phyloP scores from a whole-genome alignment of 2,888 invertebrate species.

The Mycalesis mineus region DNA sequence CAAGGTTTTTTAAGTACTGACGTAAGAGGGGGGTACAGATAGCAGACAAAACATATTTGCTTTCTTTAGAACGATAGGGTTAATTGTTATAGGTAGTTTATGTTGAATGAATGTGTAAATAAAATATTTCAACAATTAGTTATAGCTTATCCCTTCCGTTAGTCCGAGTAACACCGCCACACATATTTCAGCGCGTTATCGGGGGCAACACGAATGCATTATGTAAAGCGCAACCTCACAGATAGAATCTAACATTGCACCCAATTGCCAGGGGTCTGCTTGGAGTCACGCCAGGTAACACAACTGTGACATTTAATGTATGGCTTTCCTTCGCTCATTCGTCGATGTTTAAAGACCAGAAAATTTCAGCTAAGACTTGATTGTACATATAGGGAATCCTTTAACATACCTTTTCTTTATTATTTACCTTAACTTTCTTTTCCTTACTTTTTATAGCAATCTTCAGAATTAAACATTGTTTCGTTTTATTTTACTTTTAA shows the following conservation, averaged over 20 bases:
- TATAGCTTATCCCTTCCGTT: not conserved
- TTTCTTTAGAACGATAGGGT: too few species aligned
- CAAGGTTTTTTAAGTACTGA: too few species aligned
- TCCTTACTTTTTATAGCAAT: too few species aligned
- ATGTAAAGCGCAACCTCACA: slow-evolving; percentile 42
- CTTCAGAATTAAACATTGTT: too few species aligned
- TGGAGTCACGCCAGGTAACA: slow-evolving; percentile 37
- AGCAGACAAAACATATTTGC: too few species aligned
- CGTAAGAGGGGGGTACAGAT: too few species aligned
- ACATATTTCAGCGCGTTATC: slow-evolving; percentile 47
- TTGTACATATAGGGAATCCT: too few species aligned
- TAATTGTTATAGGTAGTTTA: too few species aligned
- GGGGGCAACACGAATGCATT: slow-evolving; percentile 42
- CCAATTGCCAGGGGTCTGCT: slow-evolving; percentile 33
- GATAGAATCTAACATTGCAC: slow-evolving; percentile 44
- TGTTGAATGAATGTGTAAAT: too few species aligned
- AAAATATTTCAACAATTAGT: not conserved
- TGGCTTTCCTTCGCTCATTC: slow-evolving; percentile 9
- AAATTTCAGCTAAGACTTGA: not conserved
- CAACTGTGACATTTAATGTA: slow-evolving; percentile 10
- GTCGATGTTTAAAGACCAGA: not conserved
- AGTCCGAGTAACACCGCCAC: slow-evolving; percentile 21
- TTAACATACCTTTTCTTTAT: too few species aligned
- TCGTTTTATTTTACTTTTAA: too few species aligned
- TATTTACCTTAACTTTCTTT: too few species aligned